phyloP scores from a whole-genome alignment of 1,140 invertebrate genomes.

The Zaprionus nigranus region DNA sequence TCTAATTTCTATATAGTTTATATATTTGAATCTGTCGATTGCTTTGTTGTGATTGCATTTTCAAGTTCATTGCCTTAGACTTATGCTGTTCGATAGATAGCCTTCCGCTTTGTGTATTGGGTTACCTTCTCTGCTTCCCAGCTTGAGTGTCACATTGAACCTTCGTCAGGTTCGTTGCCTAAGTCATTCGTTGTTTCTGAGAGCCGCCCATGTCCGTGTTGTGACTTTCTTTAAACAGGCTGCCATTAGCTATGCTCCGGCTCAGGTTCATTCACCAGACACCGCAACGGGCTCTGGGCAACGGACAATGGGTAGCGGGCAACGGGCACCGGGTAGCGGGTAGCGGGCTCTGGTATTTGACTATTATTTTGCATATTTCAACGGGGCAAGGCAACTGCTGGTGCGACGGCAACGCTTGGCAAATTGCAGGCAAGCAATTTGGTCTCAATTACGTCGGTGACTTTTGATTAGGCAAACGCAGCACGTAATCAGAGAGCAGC shows the following conservation, averaged over 20 bases:
- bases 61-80: too few relatives aligned
- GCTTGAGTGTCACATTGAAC: constrained; percentile 26
- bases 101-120: not conserved
- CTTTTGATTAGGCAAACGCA: constrained; percentile 61
- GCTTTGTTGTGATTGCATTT: too few relatives aligned
- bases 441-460: constrained; percentile 52
- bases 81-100: not conserved
- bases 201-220: constrained; percentile 27
- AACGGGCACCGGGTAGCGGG: too few relatives aligned
- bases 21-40: too few relatives aligned
- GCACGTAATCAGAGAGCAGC: constrained; percentile 73
- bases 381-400: constrained; percentile 52
- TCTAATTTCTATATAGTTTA: too few relatives aligned
- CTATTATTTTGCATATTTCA: constrained; percentile 68
- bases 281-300: not conserved
- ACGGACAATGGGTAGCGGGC: not conserved
- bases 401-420: constrained; percentile 42
- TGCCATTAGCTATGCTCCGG: constrained; percentile 31
- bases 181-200: constrained; percentile 15
- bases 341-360: not conserved
- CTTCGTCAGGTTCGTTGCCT: constrained; percentile 57
- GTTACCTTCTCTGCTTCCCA: not conserved
- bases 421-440: constrained; percentile 62
- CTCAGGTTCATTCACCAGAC: constrained; percentile 69
- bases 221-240: constrained; percentile 51